Conservation (phyloP, 1,140 invertebrate genomes). For the Lordiphosa mommai region DNA sequence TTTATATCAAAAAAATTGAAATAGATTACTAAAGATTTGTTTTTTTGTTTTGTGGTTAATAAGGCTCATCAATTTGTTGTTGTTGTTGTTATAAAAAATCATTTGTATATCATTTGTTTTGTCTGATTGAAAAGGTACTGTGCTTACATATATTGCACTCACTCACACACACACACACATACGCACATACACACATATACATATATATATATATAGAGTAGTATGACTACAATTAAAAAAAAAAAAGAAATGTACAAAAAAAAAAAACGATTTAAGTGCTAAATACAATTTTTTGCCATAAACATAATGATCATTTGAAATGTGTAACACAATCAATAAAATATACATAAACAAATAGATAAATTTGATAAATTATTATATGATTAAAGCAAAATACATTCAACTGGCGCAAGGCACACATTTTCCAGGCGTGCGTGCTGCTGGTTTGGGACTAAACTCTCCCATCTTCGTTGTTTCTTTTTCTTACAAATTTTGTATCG, state of each 20-base stretch:
- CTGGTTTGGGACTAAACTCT: too few species aligned
- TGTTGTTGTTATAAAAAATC: constrained; percentile 6
- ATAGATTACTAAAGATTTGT: constrained; percentile 17
- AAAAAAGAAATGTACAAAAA: constrained; percentile 10
- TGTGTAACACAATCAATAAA: constrained; percentile 33
- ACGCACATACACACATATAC: neutral
- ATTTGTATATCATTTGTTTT: constrained; percentile 7
- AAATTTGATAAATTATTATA: neutral
- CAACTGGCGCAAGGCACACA: neutral
- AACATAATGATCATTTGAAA: constrained; percentile 24
- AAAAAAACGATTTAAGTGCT: constrained; percentile 7
- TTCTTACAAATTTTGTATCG: neutral
- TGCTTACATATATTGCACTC: constrained; percentile 35
- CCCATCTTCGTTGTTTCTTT: too few species aligned
- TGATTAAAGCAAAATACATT: constrained; percentile 9
- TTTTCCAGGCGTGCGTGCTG: neutral
- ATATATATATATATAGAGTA: neutral
- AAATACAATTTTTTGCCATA: constrained; percentile 1
- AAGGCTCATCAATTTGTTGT: constrained; percentile 2
- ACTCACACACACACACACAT: constrained; percentile 6
- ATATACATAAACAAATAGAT: constrained; percentile 5
- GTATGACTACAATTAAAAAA: neutral
- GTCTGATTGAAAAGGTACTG: constrained; percentile 23
- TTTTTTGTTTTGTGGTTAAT: too few species aligned
- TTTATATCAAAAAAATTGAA: constrained; percentile 19